A percentile compares a stretch with the other conserved stretches of the same genome.
Conservation (phyloP, 1,140 invertebrate genomes). For the Scylla paramamosain region DNA sequence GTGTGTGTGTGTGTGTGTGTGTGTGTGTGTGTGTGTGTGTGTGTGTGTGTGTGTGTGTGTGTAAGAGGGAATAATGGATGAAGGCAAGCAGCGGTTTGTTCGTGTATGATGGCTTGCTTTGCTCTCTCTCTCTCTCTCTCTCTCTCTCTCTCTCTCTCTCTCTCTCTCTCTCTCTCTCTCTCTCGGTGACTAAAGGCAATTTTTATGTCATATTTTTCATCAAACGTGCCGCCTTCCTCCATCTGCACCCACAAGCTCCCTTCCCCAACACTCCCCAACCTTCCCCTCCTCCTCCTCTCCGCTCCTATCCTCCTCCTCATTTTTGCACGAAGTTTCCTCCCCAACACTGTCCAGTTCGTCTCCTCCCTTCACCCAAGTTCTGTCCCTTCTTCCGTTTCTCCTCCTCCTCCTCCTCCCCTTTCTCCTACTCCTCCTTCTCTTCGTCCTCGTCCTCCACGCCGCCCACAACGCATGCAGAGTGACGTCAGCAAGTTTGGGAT, state of each 20-base stretch:
- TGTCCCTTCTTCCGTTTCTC: background rate
- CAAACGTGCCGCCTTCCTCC: too few relatives aligned
- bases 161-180: background rate
- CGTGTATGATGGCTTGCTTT: background rate
- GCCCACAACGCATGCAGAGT: background rate
- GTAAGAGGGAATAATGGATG: background rate
- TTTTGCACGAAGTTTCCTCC: background rate
- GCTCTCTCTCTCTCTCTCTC: too few relatives aligned
- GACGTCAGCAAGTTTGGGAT: too few relatives aligned
- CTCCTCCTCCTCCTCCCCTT: background rate
- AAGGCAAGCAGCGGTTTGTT: background rate
- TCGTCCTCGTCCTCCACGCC: background rate
- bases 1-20: background rate
- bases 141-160: background rate
- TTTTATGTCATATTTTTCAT: too few relatives aligned
- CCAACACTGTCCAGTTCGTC: background rate
- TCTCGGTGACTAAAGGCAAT: background rate
- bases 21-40: constrained; percentile 24
- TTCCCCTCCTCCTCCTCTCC: background rate
- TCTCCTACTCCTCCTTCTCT: background rate
- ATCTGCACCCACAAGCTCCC: background rate
- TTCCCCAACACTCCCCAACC: background rate
- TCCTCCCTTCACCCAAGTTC: background rate
- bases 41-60: constrained; percentile 21
- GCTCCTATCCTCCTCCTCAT: background rate